Evolutionary conservation across 2,888 invertebrate genomes (phyloP).

Genomic region (Tetragnatha montana): DNA sequence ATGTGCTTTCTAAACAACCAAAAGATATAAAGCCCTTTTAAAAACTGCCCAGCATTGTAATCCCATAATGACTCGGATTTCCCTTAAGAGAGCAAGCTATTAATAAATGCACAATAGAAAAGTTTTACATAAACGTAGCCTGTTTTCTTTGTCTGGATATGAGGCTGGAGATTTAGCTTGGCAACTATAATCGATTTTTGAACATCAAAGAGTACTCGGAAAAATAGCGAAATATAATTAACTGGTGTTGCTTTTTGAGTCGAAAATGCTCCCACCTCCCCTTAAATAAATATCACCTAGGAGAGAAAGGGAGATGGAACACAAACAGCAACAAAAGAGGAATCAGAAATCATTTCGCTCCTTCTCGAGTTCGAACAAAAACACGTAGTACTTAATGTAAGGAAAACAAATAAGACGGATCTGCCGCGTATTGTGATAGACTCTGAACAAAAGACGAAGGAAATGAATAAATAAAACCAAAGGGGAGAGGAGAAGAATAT

Average conservation of each 20-base stretch:
- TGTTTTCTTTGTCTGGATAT: not conserved
- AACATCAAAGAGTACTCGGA: constrained; percentile 20
- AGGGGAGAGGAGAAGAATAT: constrained; percentile 8
- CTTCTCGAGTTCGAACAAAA: constrained; percentile 47
- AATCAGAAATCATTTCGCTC: constrained; percentile 41
- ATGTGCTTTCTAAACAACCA: not conserved
- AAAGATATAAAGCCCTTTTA: not conserved
- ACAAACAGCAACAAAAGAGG: constrained; percentile 17
- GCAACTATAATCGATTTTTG: constrained; percentile 44
- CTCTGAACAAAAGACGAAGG: not conserved
- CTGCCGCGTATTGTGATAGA: constrained; percentile 6
- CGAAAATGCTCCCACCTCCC: constrained; percentile 20
- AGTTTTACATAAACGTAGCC: not conserved
- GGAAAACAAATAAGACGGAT: constrained; percentile 52
- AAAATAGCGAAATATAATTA: constrained; percentile 43
- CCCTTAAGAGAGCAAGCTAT: not conserved
- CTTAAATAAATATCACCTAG: constrained; percentile 41
- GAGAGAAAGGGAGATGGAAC: not conserved
- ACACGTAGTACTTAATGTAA: constrained; percentile 48
- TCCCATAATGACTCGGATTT: not conserved
- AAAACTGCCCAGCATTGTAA: not conserved
- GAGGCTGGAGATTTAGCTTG: not conserved
- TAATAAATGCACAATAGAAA: not conserved
- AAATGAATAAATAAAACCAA: not conserved
- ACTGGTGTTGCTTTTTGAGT: constrained; percentile 1